phyloP scores from a whole-genome alignment of 2,113 vertebrate genomes.

The Oenanthe melanoleuca region DNA sequence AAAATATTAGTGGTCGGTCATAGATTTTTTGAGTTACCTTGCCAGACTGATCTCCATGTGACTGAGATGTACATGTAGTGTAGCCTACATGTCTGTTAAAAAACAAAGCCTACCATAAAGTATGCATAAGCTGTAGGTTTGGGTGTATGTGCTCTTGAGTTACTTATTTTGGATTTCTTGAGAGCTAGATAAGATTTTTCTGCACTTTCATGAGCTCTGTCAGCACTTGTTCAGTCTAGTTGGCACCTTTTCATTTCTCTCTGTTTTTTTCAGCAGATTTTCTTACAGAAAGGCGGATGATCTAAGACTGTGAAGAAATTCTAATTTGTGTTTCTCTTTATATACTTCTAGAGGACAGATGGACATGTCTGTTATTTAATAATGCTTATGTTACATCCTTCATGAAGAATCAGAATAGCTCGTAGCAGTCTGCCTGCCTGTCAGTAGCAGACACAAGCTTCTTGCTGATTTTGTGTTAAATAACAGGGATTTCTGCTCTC shows the following conservation, averaged over 20 bases:
- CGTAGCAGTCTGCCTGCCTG: slow-evolving; percentile 50
- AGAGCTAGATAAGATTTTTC: slow-evolving; percentile 54
- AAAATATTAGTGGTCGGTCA: fast-evolving
- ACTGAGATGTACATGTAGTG: neutral
- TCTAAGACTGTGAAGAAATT: slow-evolving; percentile 61
- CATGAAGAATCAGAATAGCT: slow-evolving; percentile 43
- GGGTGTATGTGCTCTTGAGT: neutral
- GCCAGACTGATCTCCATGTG: neutral
- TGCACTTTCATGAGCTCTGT: slow-evolving; percentile 65
- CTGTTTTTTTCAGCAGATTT: slow-evolving; percentile 51
- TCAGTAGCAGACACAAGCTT: slow-evolving; percentile 25
- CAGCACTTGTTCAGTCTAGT: slow-evolving; percentile 67
- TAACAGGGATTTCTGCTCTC: slow-evolving; percentile 26
- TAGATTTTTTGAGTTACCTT: neutral
- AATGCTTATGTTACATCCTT: slow-evolving; percentile 55
- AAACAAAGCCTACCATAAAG: neutral
- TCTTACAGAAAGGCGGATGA: slow-evolving; percentile 49
- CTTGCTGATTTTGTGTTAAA: slow-evolving; percentile 25
- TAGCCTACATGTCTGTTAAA: neutral
- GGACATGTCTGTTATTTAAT: slow-evolving; percentile 64
- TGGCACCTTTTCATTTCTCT: slow-evolving; percentile 58
- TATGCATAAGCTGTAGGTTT: neutral
- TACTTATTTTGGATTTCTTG: slow-evolving; percentile 50
- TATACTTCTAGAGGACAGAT: slow-evolving; percentile 64
- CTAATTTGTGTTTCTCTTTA: slow-evolving; percentile 55